Evolutionary conservation across 2,888 invertebrate species (phyloP).

Genomic region (Acanthococcus lagerstroemiae): DNA sequence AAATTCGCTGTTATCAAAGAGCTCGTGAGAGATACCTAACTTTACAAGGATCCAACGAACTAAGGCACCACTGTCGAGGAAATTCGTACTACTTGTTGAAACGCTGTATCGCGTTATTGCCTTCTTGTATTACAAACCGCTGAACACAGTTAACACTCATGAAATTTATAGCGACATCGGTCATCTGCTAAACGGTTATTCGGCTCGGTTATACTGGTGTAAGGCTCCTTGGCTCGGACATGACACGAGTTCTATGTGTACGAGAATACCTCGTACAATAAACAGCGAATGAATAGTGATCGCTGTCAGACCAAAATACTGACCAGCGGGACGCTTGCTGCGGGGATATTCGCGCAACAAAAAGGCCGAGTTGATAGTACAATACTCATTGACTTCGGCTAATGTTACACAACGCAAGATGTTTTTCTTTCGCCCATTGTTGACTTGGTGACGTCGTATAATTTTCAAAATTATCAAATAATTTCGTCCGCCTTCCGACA

Average conservation of each 20-base stretch:
- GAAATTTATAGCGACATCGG: slow-evolving; percentile 3
- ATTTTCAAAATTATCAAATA: slow-evolving; percentile 11
- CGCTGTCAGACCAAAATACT: slow-evolving; percentile 17
- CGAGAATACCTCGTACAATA: slow-evolving; percentile 3
- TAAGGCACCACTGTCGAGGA: too few species aligned
- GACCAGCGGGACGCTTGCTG: slow-evolving; percentile 19
- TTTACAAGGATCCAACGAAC: too few species aligned
- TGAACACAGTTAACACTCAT: too few species aligned
- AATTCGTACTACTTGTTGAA: too few species aligned
- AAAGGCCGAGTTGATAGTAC: slow-evolving; percentile 15
- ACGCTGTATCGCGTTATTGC: too few species aligned
- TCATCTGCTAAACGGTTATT: slow-evolving; percentile 22
- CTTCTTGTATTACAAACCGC: too few species aligned
- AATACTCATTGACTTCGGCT: slow-evolving; percentile 19
- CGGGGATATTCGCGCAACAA: slow-evolving; percentile 18
- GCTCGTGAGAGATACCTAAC: too few species aligned
- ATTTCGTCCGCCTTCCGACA: neutral
- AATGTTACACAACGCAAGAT: slow-evolving; percentile 17
- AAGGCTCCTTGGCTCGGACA: too few species aligned
- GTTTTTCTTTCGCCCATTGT: slow-evolving; percentile 16
- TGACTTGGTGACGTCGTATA: slow-evolving; percentile 6
- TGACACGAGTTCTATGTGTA: too few species aligned
- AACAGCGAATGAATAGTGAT: slow-evolving; percentile 16
- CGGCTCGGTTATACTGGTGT: too few species aligned
- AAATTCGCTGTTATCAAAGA: too few species aligned